Evolutionary conservation across 2,113 vertebrate genomes (phyloP).

Genomic region (Montifringilla adamsi): DNA sequence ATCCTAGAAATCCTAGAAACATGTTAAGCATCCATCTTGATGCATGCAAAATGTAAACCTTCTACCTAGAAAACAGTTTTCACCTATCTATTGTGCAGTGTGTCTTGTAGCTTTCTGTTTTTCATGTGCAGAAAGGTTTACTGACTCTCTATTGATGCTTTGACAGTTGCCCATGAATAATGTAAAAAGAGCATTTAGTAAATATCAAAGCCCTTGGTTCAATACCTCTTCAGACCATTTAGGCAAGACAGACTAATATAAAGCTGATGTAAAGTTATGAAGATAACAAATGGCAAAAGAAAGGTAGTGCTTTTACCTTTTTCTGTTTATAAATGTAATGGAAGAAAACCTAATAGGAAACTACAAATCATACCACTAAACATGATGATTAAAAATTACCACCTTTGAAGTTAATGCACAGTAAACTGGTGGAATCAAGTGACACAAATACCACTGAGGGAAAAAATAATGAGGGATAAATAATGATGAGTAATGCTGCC

Average conservation of each 20-base stretch:
- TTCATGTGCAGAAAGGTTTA: background rate
- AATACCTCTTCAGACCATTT: background rate
- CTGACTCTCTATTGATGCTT: background rate
- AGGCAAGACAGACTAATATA: background rate
- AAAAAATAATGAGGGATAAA: background rate
- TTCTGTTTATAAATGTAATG: background rate
- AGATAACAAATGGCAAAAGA: background rate
- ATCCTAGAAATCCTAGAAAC: background rate
- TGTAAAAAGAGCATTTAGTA: background rate
- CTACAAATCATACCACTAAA: background rate
- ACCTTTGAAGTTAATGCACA: background rate
- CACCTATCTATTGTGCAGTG: background rate
- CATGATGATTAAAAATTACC: background rate
- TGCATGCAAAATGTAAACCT: background rate
- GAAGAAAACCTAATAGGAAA: background rate
- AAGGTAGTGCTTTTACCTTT: background rate
- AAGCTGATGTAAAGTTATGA: background rate
- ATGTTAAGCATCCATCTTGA: background rate
- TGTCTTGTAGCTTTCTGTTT: background rate
- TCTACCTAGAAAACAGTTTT: background rate
- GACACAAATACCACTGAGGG: background rate
- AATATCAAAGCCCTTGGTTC: background rate
- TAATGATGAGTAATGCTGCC: background rate
- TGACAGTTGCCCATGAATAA: background rate
- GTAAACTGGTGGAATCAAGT: background rate